A percentile compares a stretch with the other conserved stretches of the same genome.
Conservation (phyloP, 2,888 invertebrate species). For the Apeira syringaria region DNA sequence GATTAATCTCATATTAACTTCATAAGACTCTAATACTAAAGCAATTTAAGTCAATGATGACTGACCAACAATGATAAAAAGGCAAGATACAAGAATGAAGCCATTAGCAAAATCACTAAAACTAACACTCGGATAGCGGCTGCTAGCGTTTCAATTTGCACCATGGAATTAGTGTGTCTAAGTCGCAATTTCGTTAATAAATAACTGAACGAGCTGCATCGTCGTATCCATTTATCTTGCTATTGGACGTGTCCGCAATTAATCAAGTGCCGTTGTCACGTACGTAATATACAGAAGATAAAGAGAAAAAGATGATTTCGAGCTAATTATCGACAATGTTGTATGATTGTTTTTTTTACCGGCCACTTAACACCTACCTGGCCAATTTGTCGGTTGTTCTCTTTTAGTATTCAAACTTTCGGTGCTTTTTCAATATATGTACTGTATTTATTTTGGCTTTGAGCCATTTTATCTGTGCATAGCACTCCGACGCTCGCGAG, state of each 20-base stretch:
- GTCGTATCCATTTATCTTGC: constrained; percentile 67
- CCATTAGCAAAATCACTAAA: constrained; percentile 71
- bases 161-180: constrained; percentile 42
- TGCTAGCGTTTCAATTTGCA: constrained; percentile 36
- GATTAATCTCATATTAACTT: too few relatives aligned
- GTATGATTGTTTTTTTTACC: constrained; percentile 56
- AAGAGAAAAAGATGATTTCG: constrained; percentile 77
- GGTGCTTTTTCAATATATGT: constrained; percentile 28
- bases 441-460: constrained; percentile 33
- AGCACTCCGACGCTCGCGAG: constrained; percentile 20
- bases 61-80: constrained; percentile 56
- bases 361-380: constrained; percentile 71
- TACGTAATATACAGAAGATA: constrained; percentile 67
- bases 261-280: constrained; percentile 78
- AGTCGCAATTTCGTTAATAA: constrained; percentile 44
- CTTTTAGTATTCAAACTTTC: constrained; percentile 49
- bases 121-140: constrained; percentile 49
- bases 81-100: constrained; percentile 57
- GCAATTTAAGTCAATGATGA: constrained; percentile 55
- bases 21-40: constrained; percentile 42
- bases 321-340: constrained; percentile 75
- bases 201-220: constrained; percentile 28
- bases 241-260: constrained; percentile 73
- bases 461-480: constrained; percentile 33
- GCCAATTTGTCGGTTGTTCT: constrained; percentile 63